A percentile compares a stretch with the other conserved stretches of the same genome.
phyloP scores from a whole-genome alignment of 2,113 vertebrate species.

The Cinclus cinclus region DNA sequence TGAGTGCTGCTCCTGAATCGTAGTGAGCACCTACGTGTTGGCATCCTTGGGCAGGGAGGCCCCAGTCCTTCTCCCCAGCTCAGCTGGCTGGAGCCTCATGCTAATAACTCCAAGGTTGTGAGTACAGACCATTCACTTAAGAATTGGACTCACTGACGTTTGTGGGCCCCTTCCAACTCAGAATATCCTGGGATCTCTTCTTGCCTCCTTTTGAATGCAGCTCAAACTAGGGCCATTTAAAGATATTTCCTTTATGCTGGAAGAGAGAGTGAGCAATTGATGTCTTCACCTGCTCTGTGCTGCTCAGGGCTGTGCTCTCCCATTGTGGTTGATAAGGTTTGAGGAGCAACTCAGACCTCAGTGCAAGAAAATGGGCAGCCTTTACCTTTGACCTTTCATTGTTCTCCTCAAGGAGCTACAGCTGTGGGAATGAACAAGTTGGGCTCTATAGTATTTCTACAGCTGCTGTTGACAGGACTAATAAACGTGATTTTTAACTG shows the following conservation, averaged over 20 bases:
- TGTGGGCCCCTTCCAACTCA: neutral
- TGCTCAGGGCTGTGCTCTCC: neutral
- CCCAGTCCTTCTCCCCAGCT: neutral
- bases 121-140: neutral
- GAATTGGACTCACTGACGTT: neutral
- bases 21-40: accelerated
- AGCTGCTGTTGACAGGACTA: constrained; percentile 6
- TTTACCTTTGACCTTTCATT: constrained; percentile 7
- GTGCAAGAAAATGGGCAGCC: constrained; percentile 6
- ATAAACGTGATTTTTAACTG: constrained; percentile 29
- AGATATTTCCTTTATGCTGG: neutral
- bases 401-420: neutral
- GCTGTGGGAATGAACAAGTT: constrained; percentile 4
- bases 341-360: neutral
- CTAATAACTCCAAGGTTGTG: neutral
- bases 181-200: neutral
- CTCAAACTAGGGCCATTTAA: neutral
- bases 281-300: neutral
- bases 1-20: neutral
- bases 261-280: neutral
- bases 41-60: neutral
- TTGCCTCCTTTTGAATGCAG: neutral
- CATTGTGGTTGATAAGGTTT: neutral
- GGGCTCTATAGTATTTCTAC: neutral
- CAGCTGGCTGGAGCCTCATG: neutral